phyloP scores from a whole-genome alignment of 2,797 vertebrate genomes.

The Chelmon rostratus region DNA sequence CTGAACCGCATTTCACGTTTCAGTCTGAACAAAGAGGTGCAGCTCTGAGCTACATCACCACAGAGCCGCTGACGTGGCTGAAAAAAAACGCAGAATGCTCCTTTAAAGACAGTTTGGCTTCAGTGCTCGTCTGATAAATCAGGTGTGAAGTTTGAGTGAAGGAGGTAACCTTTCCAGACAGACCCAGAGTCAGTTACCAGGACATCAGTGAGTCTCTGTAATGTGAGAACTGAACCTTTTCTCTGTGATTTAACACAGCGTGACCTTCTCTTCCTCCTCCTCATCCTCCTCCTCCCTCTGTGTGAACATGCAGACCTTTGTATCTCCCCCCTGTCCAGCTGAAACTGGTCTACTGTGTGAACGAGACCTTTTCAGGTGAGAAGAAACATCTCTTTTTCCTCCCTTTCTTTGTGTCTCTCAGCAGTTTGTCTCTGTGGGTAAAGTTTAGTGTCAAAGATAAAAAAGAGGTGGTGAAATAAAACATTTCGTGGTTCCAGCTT shows the following conservation, averaged over 20 bases:
- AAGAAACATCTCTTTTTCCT: neutral
- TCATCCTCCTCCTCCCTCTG: constrained; percentile 10
- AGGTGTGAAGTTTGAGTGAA: constrained; percentile 21
- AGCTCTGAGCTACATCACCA: too few relatives aligned
- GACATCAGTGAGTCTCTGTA: neutral
- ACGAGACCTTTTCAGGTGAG: constrained; percentile 66
- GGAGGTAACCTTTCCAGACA: constrained; percentile 49
- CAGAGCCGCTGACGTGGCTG: neutral
- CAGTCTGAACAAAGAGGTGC: too few relatives aligned
- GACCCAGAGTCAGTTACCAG: neutral
- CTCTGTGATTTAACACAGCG: constrained; percentile 57
- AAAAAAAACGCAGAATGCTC: neutral
- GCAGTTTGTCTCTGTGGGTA: neutral
- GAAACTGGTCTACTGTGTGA: constrained; percentile 35
- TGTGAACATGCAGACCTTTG: constrained; percentile 44
- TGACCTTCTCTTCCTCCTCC: constrained; percentile 40
- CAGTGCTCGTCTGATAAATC: constrained; percentile 16
- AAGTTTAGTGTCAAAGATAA: neutral
- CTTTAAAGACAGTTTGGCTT: constrained; percentile 9
- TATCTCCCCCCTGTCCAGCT: neutral
- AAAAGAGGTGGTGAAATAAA: neutral
- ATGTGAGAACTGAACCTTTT: constrained; percentile 53
- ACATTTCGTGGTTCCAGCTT: neutral
- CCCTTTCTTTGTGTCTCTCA: neutral
- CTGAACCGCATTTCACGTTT: too few relatives aligned